A percentile compares a stretch with the other conserved stretches of the same genome.
phyloP scores from a whole-genome alignment of 2,113 vertebrate genomes.

The Protobothrops mucrosquamatus region DNA sequence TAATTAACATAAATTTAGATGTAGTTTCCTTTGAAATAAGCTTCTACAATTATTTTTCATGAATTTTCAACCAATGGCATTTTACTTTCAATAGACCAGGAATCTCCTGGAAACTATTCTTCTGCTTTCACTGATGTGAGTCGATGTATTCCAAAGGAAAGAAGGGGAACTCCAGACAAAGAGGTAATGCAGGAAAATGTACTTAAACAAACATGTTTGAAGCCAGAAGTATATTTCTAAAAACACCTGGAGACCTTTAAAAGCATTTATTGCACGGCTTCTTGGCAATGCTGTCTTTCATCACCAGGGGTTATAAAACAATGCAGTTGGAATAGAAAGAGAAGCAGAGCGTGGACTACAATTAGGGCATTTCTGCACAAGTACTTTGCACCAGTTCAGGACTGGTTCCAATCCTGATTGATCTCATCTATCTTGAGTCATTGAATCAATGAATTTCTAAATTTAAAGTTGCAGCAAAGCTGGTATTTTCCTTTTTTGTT shows the following conservation, averaged over 20 bases:
- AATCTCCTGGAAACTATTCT: constrained; percentile 82
- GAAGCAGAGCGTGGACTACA: not conserved
- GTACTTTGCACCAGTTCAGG: not conserved
- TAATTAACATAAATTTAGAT: constrained; percentile 19
- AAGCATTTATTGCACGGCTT: not conserved
- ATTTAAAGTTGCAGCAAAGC: not conserved
- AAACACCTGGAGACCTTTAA: not conserved
- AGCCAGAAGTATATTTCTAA: not conserved
- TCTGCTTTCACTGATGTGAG: constrained; percentile 79
- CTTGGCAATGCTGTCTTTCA: not conserved
- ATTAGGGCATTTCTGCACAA: not conserved
- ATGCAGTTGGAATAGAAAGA: not conserved
- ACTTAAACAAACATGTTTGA: not conserved
- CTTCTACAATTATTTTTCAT: not conserved
- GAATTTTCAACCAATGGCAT: constrained; percentile 29
- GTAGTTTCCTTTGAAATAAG: constrained; percentile 25
- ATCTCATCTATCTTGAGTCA: not conserved
- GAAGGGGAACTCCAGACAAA: constrained; percentile 85
- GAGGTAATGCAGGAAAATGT: constrained; percentile 77
- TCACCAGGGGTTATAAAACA: not conserved
- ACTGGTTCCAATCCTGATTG: not conserved
- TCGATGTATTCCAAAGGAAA: constrained; percentile 77
- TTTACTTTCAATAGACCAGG: constrained; percentile 81
- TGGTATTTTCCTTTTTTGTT: not conserved
- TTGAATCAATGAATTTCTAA: not conserved